Base-by-base conservation (phyloP, 2,797 vertebrate species). In the Australoheros facetus region DNA sequence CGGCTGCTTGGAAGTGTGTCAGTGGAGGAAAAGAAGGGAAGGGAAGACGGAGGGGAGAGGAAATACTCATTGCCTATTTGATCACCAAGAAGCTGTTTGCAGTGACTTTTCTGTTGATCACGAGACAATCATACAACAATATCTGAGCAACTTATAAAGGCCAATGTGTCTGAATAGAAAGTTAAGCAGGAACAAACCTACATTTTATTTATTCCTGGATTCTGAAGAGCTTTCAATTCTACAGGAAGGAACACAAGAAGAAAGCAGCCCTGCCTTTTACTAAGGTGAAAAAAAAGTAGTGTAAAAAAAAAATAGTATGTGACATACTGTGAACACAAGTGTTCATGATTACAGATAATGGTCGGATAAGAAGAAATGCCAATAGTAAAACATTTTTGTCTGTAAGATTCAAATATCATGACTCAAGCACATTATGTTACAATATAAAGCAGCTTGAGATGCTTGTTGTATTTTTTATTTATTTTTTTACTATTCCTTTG, bases 1-100 rank as follows among this genome's bases (percentile, higher is more conserved):
- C 82, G 79, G 83, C 72, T 81, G 87, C 12, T 10, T 45, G 84
- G 87, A 91, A 87, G 81, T 93, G 86, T 93, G 93, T 90, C 89
- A 92, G 88, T 84, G 83, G 73, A 85, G 71, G 81, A 86, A 79
- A 79, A 85, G 72, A 60, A 53, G n/a, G 21, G 72, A 60, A 53
- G n/a, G 21, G 39, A 11, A 58, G 71, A 54, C 54, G 45, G 45
- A 58, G 42, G 55, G 69, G 39, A 69, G 42, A 39, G 55, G 59
- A 56, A 77, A 70, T 16, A 79, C 66, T 66, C 30, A 58, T 54
- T 75, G 70, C 71, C 77, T 28, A 51, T 28, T 69, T 84, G 72
- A 73, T 82, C 69, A 71, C 28, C 23, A 30, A 78, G 53, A 71
- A 69, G 12, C 73, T 30, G 62, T 73, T 70, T 85, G 56, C 60